These are phyloP conservation scores for Asbolus verrucosus DNA, from an alignment of 1,140 invertebrate genomes.

Conservation along the genomic window DNA sequence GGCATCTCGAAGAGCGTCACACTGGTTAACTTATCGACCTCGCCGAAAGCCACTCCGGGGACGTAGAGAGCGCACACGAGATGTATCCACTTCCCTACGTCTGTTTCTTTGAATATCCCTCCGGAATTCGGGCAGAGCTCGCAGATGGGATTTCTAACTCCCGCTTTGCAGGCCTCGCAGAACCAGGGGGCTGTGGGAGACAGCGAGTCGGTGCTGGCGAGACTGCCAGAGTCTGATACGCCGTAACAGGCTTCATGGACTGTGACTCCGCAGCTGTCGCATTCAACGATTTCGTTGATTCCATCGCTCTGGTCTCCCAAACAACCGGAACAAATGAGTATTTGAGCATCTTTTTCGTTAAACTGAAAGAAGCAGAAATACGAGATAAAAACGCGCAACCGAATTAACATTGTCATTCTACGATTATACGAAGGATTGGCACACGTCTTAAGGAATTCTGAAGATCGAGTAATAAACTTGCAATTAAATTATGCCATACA, in stretches of 20 bases:
- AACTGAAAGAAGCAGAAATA: constrained; percentile 53
- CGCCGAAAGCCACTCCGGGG: constrained; percentile 89
- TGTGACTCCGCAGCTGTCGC: constrained; percentile 94
- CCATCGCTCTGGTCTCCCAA: constrained; percentile 93
- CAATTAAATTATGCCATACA: no score
- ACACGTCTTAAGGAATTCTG: no score
- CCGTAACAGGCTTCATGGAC: constrained; percentile 98
- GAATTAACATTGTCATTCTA: no score
- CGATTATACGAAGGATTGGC: no score
- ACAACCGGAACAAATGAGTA: constrained; percentile 92
- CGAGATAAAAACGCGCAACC: no score
- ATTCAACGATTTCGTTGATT: constrained; percentile 96
- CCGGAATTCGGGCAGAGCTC: constrained; percentile 91
- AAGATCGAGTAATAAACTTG: no score
- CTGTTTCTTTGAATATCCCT: constrained; percentile 96
- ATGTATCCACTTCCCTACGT: constrained; percentile 97
- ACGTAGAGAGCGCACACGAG: constrained; percentile 79
- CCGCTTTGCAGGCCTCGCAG: constrained; percentile 97
- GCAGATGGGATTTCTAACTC: constrained; percentile 85
- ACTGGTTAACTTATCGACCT: constrained; percentile 88
- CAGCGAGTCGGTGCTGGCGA: constrained; percentile 90
- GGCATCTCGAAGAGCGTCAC: constrained; percentile 96
- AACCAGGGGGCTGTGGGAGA: constrained; percentile 98
- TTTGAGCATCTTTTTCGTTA: constrained; percentile 63
- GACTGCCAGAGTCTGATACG: constrained; percentile 92